Evolutionary conservation across 2,888 invertebrate species (phyloP).

Genomic region (Temnothorax ravouxi): DNA sequence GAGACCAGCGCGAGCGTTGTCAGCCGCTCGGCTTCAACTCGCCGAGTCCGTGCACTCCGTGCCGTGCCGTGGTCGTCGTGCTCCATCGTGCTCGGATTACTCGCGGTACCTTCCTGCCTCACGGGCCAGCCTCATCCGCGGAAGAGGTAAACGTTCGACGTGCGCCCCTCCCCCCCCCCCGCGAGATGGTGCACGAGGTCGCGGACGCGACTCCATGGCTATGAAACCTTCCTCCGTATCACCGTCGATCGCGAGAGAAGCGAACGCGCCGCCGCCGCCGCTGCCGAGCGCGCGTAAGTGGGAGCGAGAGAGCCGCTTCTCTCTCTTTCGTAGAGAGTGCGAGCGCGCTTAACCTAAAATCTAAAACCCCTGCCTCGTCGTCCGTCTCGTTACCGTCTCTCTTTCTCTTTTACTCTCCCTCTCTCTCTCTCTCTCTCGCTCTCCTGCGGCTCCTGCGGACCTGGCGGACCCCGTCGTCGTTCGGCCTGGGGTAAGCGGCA

Average conservation of each 20-base stretch:
- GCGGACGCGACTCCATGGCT: not conserved
- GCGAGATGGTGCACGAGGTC: conserved; percentile 7
- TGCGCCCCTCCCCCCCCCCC: too few relatives aligned
- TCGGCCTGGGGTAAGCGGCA: not conserved
- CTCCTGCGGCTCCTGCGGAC: not conserved
- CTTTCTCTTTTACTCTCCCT: not conserved
- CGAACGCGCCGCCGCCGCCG: conserved; percentile 29
- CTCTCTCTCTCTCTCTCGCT: too few relatives aligned
- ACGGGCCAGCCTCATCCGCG: not conserved
- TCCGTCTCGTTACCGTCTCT: not conserved
- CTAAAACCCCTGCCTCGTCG: not conserved
- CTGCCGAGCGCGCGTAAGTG: conserved; percentile 18
- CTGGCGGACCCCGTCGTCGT: not conserved
- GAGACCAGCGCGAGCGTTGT: conserved; percentile 45
- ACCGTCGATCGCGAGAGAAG: conserved; percentile 31
- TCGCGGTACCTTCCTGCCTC: not conserved
- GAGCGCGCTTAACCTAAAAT: conserved; percentile 50
- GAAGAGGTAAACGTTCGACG: not conserved
- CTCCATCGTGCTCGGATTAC: not conserved
- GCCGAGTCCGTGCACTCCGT: conserved; percentile 3
- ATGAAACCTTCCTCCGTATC: not conserved
- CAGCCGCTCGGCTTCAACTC: conserved; percentile 7
- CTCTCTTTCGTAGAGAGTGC: conserved; percentile 15
- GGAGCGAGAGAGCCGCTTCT: conserved; percentile 31
- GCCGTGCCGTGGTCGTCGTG: not conserved